Percentiles rank a stretch among this genome's conserved stretches.
Evolutionary conservation across 53 echinoderm and acorn worm species (phyloP).

Genomic region (Paelopatides confundens): DNA sequence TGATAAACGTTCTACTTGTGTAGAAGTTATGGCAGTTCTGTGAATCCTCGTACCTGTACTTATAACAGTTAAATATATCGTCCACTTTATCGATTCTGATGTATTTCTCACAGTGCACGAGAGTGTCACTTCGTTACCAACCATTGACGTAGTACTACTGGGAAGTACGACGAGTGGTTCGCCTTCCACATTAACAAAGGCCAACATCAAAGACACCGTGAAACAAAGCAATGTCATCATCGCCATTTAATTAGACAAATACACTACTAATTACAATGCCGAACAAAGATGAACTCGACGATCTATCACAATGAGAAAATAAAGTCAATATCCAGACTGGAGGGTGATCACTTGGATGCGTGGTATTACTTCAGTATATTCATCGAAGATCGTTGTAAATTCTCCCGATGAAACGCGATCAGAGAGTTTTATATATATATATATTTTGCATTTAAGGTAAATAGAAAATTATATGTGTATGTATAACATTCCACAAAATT

Average conservation of each 20-base stretch:
- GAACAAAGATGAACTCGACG: too few species aligned
- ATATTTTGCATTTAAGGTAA: too few species aligned
- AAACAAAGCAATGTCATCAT: neutral
- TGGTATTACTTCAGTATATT: too few species aligned
- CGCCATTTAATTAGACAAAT: neutral
- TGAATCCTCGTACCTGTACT: neutral
- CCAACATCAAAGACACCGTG: neutral
- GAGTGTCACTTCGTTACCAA: neutral
- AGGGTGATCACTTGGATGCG: too few species aligned
- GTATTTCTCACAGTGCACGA: neutral
- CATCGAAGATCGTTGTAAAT: too few species aligned
- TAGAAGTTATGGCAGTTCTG: neutral
- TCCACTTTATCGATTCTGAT: neutral
- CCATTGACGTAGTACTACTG: neutral
- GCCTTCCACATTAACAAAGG: neutral
- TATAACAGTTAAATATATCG: neutral
- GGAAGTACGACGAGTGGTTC: neutral
- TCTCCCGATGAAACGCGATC: too few species aligned
- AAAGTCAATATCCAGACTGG: too few species aligned
- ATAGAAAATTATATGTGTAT: too few species aligned
- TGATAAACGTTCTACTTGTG: slow-evolving; percentile 10
- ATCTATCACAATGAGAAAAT: too few species aligned
- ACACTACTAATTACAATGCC: too few species aligned
- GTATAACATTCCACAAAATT: too few species aligned
- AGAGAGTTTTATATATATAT: too few species aligned